Conservation (phyloP, 2,888 invertebrate genomes). For the Parelbella ahira region DNA sequence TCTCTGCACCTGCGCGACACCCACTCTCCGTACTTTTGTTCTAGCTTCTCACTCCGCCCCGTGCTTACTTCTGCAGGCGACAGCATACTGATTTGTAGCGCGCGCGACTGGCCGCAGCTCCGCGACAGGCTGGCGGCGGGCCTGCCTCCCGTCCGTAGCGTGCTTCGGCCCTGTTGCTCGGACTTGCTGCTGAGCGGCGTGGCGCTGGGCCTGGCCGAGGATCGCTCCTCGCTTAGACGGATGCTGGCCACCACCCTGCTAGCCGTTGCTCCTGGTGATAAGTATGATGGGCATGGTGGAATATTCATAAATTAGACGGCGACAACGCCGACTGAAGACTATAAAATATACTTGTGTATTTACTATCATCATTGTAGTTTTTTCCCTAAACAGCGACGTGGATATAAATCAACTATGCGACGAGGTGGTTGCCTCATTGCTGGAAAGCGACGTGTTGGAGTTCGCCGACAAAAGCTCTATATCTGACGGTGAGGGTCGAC, state of each 20-base stretch:
- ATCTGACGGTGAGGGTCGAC: conserved; percentile 51
- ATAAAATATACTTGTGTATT: too few species aligned
- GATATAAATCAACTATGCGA: conserved; percentile 51
- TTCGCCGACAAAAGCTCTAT: conserved; percentile 20
- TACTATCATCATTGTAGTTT: too few species aligned
- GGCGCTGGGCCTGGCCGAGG: conserved; percentile 83
- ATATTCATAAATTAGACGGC: too few species aligned
- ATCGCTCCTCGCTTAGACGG: conserved; percentile 66
- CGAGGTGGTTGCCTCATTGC: conserved; percentile 42
- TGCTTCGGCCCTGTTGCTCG: conserved; percentile 72
- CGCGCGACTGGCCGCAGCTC: conserved; percentile 49
- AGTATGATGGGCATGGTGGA: too few species aligned
- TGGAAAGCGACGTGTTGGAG: conserved; percentile 51
- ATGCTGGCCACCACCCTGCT: conserved; percentile 82
- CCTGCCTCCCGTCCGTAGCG: conserved; percentile 72
- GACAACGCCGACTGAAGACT: conserved; percentile 73
- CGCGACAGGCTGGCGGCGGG: conserved; percentile 63
- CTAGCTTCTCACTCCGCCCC: too few species aligned
- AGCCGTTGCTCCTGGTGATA: too few species aligned
- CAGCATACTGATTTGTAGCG: conserved; percentile 89
- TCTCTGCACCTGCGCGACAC: too few species aligned
- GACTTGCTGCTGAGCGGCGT: conserved; percentile 86
- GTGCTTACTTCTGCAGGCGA: too few species aligned
- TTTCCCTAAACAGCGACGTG: too few species aligned
- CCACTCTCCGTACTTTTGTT: too few species aligned